Evolutionary conservation across 1,140 invertebrate species (phyloP).

Genomic region (Caerostris darwini): DNA sequence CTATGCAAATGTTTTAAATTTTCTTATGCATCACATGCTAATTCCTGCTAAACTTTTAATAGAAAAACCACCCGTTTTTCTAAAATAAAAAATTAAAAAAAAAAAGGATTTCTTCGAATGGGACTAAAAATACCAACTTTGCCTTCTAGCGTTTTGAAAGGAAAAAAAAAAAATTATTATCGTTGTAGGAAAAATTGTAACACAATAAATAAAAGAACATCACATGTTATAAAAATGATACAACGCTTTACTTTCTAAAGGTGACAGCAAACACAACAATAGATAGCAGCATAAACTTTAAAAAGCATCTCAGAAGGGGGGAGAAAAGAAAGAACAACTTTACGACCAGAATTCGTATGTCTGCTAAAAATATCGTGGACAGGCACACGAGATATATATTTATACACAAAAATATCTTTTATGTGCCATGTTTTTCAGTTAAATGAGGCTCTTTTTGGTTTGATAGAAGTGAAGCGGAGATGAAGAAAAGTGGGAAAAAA

Average conservation of each 20-base stretch:
- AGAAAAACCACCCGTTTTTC: neutral
- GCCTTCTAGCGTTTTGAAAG: neutral
- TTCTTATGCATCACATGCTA: no score
- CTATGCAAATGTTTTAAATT: no score
- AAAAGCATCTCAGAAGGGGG: neutral
- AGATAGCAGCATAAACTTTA: conserved; percentile 50
- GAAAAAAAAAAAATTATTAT: neutral
- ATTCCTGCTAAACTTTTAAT: no score
- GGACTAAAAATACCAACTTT: neutral
- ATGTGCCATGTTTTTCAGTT: conserved; percentile 29
- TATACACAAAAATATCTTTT: conserved; percentile 46
- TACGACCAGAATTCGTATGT: conserved; percentile 12
- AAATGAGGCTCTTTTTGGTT: conserved; percentile 36
- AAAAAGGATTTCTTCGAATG: neutral
- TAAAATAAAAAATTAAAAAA: neutral
- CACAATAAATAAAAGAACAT: conserved; percentile 6
- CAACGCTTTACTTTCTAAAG: conserved; percentile 48
- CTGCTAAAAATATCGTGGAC: conserved; percentile 27
- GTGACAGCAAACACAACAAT: conserved; percentile 49
- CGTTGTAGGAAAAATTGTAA: neutral
- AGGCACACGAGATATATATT: neutral
- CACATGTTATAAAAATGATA: conserved; percentile 43
- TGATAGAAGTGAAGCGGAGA: conserved; percentile 1
- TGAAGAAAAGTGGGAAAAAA: conserved; percentile 1
- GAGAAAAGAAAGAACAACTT: neutral